These are phyloP conservation scores for Tapirus terrestris DNA, from an alignment of 2,113 vertebrate species.

Conservation along the genomic window DNA sequence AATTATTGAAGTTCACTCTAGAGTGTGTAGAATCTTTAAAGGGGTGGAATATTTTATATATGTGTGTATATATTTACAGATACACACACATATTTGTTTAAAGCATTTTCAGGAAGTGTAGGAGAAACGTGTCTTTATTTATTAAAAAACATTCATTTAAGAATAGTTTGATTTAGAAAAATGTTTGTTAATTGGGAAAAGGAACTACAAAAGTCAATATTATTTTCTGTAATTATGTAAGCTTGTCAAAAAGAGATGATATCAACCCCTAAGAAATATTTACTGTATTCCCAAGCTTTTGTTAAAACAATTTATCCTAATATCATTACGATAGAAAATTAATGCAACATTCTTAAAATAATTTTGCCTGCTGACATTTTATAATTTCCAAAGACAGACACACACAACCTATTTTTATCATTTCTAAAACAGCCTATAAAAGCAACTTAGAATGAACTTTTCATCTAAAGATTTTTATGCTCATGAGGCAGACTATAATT, in stretches of 20 bases:
- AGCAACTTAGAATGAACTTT: neutral
- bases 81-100: neutral
- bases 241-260: neutral
- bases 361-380: constrained; percentile 20
- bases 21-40: neutral
- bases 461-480: constrained; percentile 33
- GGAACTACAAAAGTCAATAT: neutral
- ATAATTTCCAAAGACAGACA: neutral
- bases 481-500: neutral
- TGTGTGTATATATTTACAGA: neutral
- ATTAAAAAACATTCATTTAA: constrained; percentile 7
- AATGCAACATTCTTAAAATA: constrained; percentile 33
- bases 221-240: neutral
- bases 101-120: neutral
- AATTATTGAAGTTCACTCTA: neutral
- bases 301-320: constrained; percentile 29
- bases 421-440: constrained; percentile 18
- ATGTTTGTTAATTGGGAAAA: neutral
- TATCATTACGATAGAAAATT: constrained; percentile 48
- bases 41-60: neutral
- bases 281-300: neutral
- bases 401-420: neutral
- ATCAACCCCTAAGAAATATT: neutral
- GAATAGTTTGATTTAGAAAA: neutral
- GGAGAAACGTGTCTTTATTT: neutral